Evolutionary conservation across 2,888 invertebrate genomes (phyloP), one percentile per base, ranked within the genome.

Genomic region (Gonocerus acuteangulatus): DNA sequence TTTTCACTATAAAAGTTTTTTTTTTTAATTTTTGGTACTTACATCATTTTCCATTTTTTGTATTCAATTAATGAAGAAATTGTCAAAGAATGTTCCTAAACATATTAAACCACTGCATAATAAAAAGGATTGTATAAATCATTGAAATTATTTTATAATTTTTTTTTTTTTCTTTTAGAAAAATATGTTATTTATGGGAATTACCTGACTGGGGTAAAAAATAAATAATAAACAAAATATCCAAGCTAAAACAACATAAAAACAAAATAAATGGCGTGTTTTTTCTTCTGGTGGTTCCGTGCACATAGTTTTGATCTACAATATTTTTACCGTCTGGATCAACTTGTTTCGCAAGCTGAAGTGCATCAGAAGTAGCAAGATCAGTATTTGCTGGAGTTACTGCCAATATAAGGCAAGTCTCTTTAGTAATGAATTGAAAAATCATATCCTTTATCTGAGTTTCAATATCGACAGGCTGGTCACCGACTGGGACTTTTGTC

Each of bases 311-410:
- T 39, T 39, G n/a, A 3, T 39, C 4, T 19, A 13, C 21, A 15
- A 15, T n/a, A n/a, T 47, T 54, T 42, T 64, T 70, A 84, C 92
- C 94, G 79, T 91, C 90, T 22, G 90, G 91, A 78, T 97, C 96
- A 42, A 95, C 95, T 79, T 95, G 94, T 79, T 95, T 95, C 73
- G 97, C 93, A 74, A 99, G 82, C 79, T 99, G 99, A 59, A 99
- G 81, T 65, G 97, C 97, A 80, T 99, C 99, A 59, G 96, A 96
- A 76, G 97, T 99, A 62, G 97, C 97, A 75, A 99, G 83, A 81
- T 97, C 97, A 45, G 94, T 87, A 77, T 97, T 97, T 63, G 96
- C 97, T 21, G 97, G 95, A 21, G 95, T 94, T 16, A 97, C 96
- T 52, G 97, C 96, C 72, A 97, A 80, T 73, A 97, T 94, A 65